phyloP scores from a whole-genome alignment of 2,888 invertebrate species.

The Stictocephala bisonia region DNA sequence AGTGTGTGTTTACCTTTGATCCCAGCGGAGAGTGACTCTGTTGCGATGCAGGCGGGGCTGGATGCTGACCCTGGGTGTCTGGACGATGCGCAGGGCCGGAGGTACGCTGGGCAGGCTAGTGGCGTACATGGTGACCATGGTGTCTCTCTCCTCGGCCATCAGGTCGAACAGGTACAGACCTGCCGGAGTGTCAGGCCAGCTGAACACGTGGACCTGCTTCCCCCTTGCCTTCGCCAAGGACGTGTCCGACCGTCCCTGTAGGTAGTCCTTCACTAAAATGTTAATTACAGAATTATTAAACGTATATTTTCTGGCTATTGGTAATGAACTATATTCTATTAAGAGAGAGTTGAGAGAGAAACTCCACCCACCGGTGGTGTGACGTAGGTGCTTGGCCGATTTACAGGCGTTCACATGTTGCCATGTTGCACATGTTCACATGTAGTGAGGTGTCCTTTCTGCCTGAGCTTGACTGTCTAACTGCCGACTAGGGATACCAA shows the following conservation, averaged over 20 bases:
- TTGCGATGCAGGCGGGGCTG: conserved; percentile 26
- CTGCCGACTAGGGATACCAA: no score
- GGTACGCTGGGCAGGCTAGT: conserved; percentile 64
- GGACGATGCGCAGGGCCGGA: conserved; percentile 60
- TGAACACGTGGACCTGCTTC: conserved; percentile 12
- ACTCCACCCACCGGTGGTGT: no score
- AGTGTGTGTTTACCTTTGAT: conserved; percentile 30
- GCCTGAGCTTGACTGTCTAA: no score
- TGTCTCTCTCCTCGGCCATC: conserved; percentile 58
- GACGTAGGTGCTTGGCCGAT: no score
- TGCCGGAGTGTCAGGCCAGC: background rate
- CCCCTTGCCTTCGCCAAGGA: background rate
- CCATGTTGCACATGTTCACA: no score
- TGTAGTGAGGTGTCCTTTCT: no score
- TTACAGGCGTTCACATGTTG: no score
- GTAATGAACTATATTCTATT: no score
- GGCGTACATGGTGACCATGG: conserved; percentile 63
- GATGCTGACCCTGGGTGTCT: conserved; percentile 54
- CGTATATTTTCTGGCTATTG: no score
- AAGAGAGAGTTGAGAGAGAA: no score
- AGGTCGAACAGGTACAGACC: conserved; percentile 54
- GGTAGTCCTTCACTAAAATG: conserved; percentile 12
- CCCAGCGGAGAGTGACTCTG: conserved; percentile 37
- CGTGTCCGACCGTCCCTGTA: background rate
- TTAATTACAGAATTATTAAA: no score